Evolutionary conservation across 30 jellyfish, hydroid and myxozoan genomes (phyloP).

Genomic region (Catostylus mosaicus): DNA sequence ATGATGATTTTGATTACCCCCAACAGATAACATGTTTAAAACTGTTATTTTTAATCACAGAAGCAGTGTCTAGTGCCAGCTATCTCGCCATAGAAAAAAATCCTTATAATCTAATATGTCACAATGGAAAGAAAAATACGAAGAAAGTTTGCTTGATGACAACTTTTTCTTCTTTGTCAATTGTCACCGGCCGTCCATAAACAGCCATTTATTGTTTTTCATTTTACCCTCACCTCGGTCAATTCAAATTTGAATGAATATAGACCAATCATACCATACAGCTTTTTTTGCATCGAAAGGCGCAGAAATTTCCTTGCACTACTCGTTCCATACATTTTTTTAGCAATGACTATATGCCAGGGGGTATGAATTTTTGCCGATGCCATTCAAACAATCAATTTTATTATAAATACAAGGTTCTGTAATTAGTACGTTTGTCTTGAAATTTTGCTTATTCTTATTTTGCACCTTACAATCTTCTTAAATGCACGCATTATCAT

Average conservation of each 20-base stretch:
- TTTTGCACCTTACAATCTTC: too few relatives aligned
- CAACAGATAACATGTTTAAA: too few relatives aligned
- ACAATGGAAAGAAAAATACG: background rate
- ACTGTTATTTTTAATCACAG: too few relatives aligned
- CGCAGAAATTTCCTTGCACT: conserved; percentile 13
- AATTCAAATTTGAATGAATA: conserved; percentile 10
- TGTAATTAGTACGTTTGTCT: too few relatives aligned
- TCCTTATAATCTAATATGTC: background rate
- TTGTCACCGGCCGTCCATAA: background rate
- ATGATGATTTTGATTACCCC: too few relatives aligned
- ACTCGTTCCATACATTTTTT: background rate
- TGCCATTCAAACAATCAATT: too few relatives aligned
- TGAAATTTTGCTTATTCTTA: too few relatives aligned
- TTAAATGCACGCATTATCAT: too few relatives aligned
- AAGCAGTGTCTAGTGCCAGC: too few relatives aligned
- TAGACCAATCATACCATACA: too few relatives aligned
- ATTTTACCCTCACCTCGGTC: background rate
- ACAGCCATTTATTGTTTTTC: background rate
- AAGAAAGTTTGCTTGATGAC: background rate
- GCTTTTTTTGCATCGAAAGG: background rate
- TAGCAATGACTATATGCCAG: background rate
- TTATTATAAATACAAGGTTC: too few relatives aligned
- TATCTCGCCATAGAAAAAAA: too few relatives aligned
- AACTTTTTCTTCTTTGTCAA: background rate
- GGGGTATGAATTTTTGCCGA: conserved; percentile 1